Evolutionary conservation across 2,797 vertebrate genomes (phyloP), one percentile per base, ranked within the genome.

Genomic region (Takifugu ocellatus): DNA sequence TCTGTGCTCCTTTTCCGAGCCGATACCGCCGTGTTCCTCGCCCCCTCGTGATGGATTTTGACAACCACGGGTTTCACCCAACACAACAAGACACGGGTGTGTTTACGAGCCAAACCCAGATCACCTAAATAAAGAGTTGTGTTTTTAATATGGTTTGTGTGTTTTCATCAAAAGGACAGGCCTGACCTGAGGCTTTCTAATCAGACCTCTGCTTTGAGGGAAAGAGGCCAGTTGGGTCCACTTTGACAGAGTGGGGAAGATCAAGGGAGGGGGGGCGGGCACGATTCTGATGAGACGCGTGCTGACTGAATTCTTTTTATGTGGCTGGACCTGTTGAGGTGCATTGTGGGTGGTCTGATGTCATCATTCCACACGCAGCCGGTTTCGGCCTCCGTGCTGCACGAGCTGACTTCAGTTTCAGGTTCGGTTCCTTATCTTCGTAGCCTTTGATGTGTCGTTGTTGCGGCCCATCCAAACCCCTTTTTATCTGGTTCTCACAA

Each of bases 261-360:
- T 36, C 17, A 36, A 69, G 25, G 45, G 33, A 51, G 47, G 52
- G 21, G n/a, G 47, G 43, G 39, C 21, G 3, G 17, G 17, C 31
- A 6, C 2, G 29, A 16, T 44, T 42, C 7, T 25, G 25, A 49
- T 6, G 26, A 29, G n/a, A 46, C 7, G 31, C 5, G 4, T 7
- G 15, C 17, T 29, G 6, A 59, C 14, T 61, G 26, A 72, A 66
- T 83, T 78, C 50, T 68, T 49, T 27, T 29, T 62, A 90, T 89
- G 88, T 52, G 31, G 87, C 72, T 58, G 53, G 84, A 88, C 90
- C 84, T 84, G 90, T 75, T 87, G 60, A 3, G 68, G 66, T 55
- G 82, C 77, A 82, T 83, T 85, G 77, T 74, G 73, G 74, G 81
- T 86, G 79, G 86, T 87, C 85, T 89, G 78, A 90, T 88, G 80